Evolutionary conservation across 1,140 invertebrate species (phyloP), one percentile per base, ranked within the genome.

Genomic region (Dendroctonus valens): DNA sequence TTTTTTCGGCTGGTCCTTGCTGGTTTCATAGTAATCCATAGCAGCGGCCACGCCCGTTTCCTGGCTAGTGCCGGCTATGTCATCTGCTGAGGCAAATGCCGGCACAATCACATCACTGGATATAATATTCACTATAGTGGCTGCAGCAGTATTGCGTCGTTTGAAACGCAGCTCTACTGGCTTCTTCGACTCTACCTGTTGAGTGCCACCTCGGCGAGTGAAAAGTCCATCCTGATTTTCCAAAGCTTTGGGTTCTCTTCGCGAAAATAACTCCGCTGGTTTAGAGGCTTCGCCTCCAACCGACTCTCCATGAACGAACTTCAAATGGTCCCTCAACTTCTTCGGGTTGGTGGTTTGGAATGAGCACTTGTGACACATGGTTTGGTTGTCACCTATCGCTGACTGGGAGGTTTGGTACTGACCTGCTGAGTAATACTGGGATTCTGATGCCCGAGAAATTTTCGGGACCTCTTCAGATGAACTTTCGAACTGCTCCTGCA

Each of bases 331-430:
- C 51, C 58, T 59, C 5, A 70, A 41, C 12, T 65, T 68, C 11
- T 72, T 69, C 6, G 60, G 44, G 48, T 70, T 70, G 12, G 59
- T 57, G 7, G 66, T 68, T 60, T 68, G 66, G 12, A 68, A 68
- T 5, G 66, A 62, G 40, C 66, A 68, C 53, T 58, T 62, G 15
- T 55, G 59, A 44, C 66, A 68, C 59, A 57, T 68, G 26, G 26
- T 67, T 37, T 61, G 58, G 14, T 11, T 44, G 12, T 41, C 46
- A 5, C 5, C 8, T 26, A 26, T 26, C 3, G 26, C 26, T 26
- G 26, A 26, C 26, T 26, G 26, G 26, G 26, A 26, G 26, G 39
- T 41, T 11, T n/a, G 6, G 8, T 50, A 38, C 9, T n/a, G 46
- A 7, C 46, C 42, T 0, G 38, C 41, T 44, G 15, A 44, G 41